A percentile compares a stretch with the other conserved stretches of the same genome.
phyloP scores from a whole-genome alignment of 1,140 invertebrate genomes.

The Alviniconcha marisindica region DNA sequence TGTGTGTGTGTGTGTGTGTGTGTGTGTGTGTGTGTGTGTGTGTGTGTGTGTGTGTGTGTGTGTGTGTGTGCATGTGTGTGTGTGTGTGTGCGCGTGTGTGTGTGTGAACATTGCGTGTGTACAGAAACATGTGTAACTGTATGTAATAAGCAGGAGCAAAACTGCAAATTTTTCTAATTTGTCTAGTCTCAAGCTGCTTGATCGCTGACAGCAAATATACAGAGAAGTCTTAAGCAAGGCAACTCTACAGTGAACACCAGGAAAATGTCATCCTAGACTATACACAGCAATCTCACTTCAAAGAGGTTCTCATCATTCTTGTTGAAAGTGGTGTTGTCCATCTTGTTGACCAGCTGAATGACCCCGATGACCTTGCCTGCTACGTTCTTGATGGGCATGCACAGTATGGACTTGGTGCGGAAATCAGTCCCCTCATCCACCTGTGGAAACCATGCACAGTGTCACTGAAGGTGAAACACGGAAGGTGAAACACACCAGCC shows the following conservation, averaged over 20 bases:
- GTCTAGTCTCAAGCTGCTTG: no score
- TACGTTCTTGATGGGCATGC: conserved; percentile 96
- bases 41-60: conserved; percentile 22
- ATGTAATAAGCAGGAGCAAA: no score
- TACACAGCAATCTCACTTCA: conserved; percentile 69
- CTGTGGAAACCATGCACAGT: conserved; percentile 76
- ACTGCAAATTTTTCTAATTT: no score
- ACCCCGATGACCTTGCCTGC: conserved; percentile 88
- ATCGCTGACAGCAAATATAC: no score
- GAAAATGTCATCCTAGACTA: no score
- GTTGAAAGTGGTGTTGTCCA: conserved; percentile 91
- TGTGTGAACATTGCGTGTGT: not conserved
- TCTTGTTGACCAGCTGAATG: conserved; percentile 95
- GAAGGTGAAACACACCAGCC: no score
- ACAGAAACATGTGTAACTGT: no score
- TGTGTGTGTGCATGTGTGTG: not conserved
- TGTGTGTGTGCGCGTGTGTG: not conserved
- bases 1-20: conserved; percentile 14
- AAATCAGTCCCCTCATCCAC: conserved; percentile 93
- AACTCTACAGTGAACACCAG: no score
- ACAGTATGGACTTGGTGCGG: conserved; percentile 91
- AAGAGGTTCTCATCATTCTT: conserved; percentile 88
- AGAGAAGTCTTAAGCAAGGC: no score
- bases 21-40: conserved; percentile 1
- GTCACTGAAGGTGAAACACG: no score